Percentiles rank a stretch among this genome's conserved stretches.
These are phyloP conservation scores for Macropis europaea DNA, from an alignment of 2,888 invertebrate species.

Conservation along the genomic window DNA sequence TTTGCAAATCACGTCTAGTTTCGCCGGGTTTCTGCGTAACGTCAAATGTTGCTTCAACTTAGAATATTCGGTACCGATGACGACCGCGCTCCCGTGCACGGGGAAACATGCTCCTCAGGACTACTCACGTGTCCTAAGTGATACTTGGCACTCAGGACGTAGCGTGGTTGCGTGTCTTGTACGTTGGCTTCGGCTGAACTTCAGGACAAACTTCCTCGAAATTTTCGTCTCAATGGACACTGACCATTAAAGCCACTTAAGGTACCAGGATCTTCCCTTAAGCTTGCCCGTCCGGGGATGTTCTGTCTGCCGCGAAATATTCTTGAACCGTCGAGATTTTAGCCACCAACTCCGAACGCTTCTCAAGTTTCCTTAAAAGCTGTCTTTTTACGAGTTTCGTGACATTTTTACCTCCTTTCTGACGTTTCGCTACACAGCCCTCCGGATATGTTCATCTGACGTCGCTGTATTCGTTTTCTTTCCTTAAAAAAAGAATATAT, in stretches of 20 bases:
- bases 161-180: conserved; percentile 27
- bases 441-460: no score
- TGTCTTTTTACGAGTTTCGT: conserved; percentile 6
- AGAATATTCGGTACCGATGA: conserved; percentile 5
- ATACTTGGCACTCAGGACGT: conserved; percentile 41
- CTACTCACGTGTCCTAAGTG: conserved; percentile 43
- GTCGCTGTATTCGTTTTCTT: no score
- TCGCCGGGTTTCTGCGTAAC: conserved; percentile 11
- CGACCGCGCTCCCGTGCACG: neutral
- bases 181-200: conserved; percentile 36
- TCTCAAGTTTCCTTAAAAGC: conserved; percentile 12
- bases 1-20: conserved; percentile 25
- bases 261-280: conserved; percentile 45
- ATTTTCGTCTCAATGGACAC: conserved; percentile 56
- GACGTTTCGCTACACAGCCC: conserved; percentile 4
- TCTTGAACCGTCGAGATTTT: conserved; percentile 20
- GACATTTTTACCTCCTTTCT: conserved; percentile 6
- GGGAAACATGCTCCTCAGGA: conserved; percentile 34
- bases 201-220: conserved; percentile 46
- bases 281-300: conserved; percentile 18
- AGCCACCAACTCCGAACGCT: neutral
- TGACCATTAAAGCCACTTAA: conserved; percentile 53
- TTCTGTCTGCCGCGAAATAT: conserved; percentile 38
- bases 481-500: no score
- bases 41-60: conserved; percentile 16